phyloP scores from a whole-genome alignment of 2,797 vertebrate species.

The Coregonus suidteri region DNA sequence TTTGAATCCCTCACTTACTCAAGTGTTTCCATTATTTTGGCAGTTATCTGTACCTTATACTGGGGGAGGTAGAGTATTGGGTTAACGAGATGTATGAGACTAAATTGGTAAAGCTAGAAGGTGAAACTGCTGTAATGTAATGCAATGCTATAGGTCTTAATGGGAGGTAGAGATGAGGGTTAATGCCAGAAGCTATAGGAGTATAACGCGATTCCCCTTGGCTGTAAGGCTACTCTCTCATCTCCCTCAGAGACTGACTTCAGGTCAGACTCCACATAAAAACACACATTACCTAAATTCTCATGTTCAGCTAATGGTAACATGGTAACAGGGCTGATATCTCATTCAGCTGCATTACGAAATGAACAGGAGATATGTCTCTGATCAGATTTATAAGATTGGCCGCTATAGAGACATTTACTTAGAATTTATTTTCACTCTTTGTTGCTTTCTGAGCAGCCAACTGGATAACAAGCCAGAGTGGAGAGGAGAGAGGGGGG shows the following conservation, averaged over 20 bases:
- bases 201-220: background rate
- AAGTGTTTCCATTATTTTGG: no score
- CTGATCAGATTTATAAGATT: background rate
- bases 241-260: background rate
- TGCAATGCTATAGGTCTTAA: background rate
- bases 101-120: background rate
- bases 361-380: background rate
- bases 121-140: background rate
- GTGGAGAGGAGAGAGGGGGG: background rate
- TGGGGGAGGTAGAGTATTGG: constrained; percentile 7
- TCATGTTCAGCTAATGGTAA: background rate
- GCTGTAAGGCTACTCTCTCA: background rate
- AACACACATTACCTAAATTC: background rate
- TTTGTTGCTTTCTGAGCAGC: constrained; percentile 24
- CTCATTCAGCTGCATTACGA: background rate
- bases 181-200: background rate
- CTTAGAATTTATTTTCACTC: background rate
- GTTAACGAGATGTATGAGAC: background rate
- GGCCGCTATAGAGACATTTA: background rate
- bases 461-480: constrained; percentile 26
- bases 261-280: background rate
- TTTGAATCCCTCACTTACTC: no score
- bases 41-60: no score
- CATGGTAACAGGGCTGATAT: background rate
- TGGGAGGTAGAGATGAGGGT: constrained; percentile 5